Conservation (phyloP, 2,113 vertebrate species). For the Mesoclemmys tuberculata region DNA sequence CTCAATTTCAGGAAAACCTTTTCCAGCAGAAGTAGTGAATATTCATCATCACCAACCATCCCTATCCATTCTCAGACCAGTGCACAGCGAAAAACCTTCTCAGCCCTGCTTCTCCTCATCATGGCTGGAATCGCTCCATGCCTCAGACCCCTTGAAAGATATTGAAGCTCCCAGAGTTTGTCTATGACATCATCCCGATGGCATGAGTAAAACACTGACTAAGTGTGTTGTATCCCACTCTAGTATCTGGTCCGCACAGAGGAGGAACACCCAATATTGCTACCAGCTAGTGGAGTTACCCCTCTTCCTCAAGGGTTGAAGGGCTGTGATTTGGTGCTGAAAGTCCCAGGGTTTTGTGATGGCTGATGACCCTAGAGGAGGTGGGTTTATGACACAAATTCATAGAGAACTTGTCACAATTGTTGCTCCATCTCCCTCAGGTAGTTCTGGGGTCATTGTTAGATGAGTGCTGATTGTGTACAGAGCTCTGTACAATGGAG, state of each 20-base stretch:
- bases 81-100: background rate
- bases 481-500: background rate
- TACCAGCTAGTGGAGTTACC: background rate
- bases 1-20: background rate
- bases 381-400: background rate
- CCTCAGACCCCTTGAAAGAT: background rate
- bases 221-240: rapidly evolving
- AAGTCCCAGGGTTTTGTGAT: background rate
- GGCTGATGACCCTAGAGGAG: background rate
- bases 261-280: background rate
- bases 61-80: background rate
- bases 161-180: background rate
- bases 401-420: background rate
- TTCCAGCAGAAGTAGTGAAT: background rate
- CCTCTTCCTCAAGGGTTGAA: background rate
- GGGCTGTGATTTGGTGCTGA: background rate
- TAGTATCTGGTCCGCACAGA: background rate
- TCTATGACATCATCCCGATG: background rate
- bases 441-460: background rate
- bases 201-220: background rate
- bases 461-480: background rate
- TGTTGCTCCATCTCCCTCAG: background rate
- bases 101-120: background rate
- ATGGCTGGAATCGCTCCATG: background rate
- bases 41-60: background rate